Percentiles rank a stretch among this genome's conserved stretches.
Evolutionary conservation across 1,140 invertebrate genomes (phyloP).

Genomic region (Phocides pigmalion): DNA sequence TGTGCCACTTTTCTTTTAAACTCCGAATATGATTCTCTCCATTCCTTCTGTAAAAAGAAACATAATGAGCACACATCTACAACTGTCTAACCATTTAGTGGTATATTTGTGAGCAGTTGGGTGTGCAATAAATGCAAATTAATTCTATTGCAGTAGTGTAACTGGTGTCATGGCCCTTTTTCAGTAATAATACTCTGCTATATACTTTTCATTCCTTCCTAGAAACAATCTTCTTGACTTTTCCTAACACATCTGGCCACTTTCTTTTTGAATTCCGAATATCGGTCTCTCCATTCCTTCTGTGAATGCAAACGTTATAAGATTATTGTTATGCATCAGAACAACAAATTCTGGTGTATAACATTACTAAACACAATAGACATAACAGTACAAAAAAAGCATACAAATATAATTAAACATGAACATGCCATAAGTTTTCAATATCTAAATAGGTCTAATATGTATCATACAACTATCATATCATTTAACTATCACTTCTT

Average conservation of each 20-base stretch:
- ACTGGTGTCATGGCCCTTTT: slow-evolving; percentile 70
- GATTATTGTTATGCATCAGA: slow-evolving; percentile 18
- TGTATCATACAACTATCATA: too few species aligned
- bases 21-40: slow-evolving; percentile 97
- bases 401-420: background rate
- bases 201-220: slow-evolving; percentile 74
- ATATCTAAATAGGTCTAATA: background rate
- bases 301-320: slow-evolving; percentile 83
- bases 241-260: slow-evolving; percentile 97
- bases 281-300: slow-evolving; percentile 99
- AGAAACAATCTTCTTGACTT: slow-evolving; percentile 98
- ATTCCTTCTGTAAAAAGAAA: slow-evolving; percentile 95
- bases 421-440: background rate
- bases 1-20: slow-evolving; percentile 99
- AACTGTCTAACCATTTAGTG: slow-evolving; percentile 46
- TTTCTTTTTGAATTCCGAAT: slow-evolving; percentile 97
- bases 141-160: slow-evolving; percentile 36
- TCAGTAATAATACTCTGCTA: slow-evolving; percentile 63
- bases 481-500: too few species aligned
- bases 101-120: slow-evolving; percentile 47
- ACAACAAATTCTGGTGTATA: background rate
- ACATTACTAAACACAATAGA: slow-evolving; percentile 12
- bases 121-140: slow-evolving; percentile 60
- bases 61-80: slow-evolving; percentile 75
- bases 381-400: background rate